Percentiles rank a stretch among this genome's conserved stretches.
Evolutionary conservation across 2,888 invertebrate genomes (phyloP).

Genomic region (Caenorhabditis auriculariae): DNA sequence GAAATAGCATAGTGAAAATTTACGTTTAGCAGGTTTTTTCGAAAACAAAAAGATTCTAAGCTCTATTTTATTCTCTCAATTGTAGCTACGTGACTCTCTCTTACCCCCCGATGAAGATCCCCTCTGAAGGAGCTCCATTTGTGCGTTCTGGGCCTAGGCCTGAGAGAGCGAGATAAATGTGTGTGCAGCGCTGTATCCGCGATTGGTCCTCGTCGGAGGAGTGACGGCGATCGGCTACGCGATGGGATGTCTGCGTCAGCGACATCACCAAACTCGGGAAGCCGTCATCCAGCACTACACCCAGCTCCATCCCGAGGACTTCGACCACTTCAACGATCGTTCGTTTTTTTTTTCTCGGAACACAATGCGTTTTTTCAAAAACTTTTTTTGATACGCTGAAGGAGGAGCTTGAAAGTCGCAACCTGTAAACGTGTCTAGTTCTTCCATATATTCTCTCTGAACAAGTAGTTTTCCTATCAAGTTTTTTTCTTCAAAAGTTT

Average conservation of each 20-base stretch:
- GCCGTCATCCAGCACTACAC: constrained; percentile 61
- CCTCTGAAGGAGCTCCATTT: not conserved
- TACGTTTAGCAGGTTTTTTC: not conserved
- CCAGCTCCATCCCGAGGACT: constrained; percentile 59
- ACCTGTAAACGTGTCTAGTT: too few relatives aligned
- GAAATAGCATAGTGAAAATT: not conserved
- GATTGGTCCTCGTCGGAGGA: constrained; percentile 34
- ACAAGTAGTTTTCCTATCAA: too few relatives aligned
- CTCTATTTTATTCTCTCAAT: not conserved
- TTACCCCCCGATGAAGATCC: not conserved
- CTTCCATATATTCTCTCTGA: too few relatives aligned
- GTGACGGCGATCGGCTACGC: constrained; percentile 46
- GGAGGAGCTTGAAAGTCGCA: too few relatives aligned
- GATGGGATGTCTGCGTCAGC: constrained; percentile 49
- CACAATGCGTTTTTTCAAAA: too few relatives aligned
- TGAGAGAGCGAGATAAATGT: not conserved
- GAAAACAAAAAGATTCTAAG: not conserved
- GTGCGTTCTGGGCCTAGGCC: too few relatives aligned
- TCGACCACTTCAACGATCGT: constrained; percentile 57
- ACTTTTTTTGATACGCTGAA: too few relatives aligned
- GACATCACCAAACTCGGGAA: constrained; percentile 54
- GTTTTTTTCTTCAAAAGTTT: too few relatives aligned
- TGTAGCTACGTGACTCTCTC: not conserved
- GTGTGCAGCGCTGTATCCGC: constrained; percentile 37
- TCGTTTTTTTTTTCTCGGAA: constrained; percentile 9